Percentiles rank a stretch among this genome's conserved stretches.
These are phyloP conservation scores for Syrrhaptes paradoxus DNA, from an alignment of 2,113 vertebrate genomes.

Conservation along the genomic window DNA sequence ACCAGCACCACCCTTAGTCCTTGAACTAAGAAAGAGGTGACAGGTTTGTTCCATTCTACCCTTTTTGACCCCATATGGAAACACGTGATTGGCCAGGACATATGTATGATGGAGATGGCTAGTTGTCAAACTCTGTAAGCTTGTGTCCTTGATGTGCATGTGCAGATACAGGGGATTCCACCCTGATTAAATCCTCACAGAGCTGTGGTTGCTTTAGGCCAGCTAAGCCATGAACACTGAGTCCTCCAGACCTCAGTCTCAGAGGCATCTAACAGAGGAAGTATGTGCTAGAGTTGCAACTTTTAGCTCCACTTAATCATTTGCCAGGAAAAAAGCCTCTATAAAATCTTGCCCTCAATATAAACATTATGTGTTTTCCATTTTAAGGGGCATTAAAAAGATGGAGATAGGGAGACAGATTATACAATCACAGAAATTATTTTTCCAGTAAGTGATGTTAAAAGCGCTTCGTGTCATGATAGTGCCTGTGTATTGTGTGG, in stretches of 20 bases:
- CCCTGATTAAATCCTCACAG: neutral
- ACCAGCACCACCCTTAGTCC: neutral
- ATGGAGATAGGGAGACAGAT: neutral
- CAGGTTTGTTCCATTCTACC: neutral
- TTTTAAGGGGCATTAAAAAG: neutral
- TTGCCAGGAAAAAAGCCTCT: neutral
- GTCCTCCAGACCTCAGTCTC: neutral
- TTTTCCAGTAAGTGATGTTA: neutral
- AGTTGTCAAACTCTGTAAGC: neutral
- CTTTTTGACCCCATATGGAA: fast-evolving
- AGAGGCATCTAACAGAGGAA: neutral
- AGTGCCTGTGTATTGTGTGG: neutral
- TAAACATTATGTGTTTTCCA: neutral
- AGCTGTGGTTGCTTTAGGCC: neutral
- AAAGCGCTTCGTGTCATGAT: neutral
- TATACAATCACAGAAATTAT: neutral
- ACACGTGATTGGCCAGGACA: fast-evolving
- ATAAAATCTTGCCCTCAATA: neutral
- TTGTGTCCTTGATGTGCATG: neutral
- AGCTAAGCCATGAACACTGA: fast-evolving
- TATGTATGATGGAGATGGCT: neutral
- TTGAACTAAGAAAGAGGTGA: neutral
- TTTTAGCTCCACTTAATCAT: neutral
- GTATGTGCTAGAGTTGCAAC: neutral
- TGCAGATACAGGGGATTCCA: neutral